Conservation (phyloP, 2,113 vertebrate species). For the Oncorhynchus mykiss region DNA sequence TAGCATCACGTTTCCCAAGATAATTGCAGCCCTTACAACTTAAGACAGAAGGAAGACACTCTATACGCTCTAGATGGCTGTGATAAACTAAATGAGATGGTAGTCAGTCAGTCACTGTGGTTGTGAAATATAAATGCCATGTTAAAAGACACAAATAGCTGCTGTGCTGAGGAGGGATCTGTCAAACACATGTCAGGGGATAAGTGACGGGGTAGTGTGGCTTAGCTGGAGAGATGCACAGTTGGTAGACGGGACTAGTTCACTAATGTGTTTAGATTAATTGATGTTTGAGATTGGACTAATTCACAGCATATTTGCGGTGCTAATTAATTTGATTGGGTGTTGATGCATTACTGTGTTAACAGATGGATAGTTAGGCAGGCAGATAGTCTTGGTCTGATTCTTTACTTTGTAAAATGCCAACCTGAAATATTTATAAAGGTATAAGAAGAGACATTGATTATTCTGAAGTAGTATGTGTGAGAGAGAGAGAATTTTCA, state of each 20-base stretch:
- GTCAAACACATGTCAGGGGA: constrained; percentile 2
- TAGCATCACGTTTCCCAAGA: constrained; percentile 36
- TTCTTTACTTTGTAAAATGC: constrained; percentile 20
- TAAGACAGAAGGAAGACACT: constrained; percentile 31
- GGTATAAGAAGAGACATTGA: constrained; percentile 46
- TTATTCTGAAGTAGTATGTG: constrained; percentile 32
- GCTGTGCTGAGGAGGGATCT: background rate
- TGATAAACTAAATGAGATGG: background rate
- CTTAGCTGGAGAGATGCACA: background rate
- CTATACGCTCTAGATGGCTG: constrained; percentile 17
- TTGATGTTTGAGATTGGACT: constrained; percentile 14
- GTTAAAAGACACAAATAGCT: background rate
- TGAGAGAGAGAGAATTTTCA: background rate
- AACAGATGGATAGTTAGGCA: constrained; percentile 16
- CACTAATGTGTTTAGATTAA: background rate
- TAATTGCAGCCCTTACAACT: constrained; percentile 5
- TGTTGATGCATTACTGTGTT: background rate
- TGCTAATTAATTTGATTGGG: constrained; percentile 4
- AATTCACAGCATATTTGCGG: background rate
- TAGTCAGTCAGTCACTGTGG: background rate
- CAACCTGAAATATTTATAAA: constrained; percentile 46
- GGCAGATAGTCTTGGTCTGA: constrained; percentile 30
- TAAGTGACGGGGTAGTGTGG: constrained; percentile 33
- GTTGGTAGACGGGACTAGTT: background rate
- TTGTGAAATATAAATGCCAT: background rate